Conservation (phyloP, 92 coral and sea anemone species). For the Nematostella vectensis region DNA sequence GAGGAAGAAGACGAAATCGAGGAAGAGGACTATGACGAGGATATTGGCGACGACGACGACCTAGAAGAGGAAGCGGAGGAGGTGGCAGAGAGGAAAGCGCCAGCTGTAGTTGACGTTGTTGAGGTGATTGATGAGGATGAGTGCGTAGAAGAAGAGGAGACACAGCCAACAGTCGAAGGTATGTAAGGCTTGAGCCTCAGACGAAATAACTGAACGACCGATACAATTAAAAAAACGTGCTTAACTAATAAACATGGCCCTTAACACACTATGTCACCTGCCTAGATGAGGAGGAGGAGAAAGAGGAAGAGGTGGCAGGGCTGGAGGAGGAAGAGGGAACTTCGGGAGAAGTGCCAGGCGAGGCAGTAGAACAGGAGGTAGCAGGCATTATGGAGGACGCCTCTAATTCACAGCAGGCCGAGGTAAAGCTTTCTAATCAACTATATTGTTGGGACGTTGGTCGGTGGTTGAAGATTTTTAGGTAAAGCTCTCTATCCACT, state of each 20-base stretch:
- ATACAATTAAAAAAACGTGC: too few species aligned
- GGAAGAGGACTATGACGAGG: slow-evolving; percentile 32
- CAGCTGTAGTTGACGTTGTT: slow-evolving; percentile 31
- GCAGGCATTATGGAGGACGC: slow-evolving; percentile 1
- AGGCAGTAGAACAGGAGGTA: background rate
- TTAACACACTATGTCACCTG: too few species aligned
- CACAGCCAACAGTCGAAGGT: background rate
- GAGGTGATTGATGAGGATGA: slow-evolving; percentile 71
- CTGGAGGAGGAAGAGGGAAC: slow-evolving; percentile 18
- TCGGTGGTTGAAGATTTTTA: too few species aligned
- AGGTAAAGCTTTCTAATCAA: too few species aligned
- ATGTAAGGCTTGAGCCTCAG: too few species aligned
- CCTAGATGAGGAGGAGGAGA: slow-evolving; percentile 66
- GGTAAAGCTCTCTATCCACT: slow-evolving; percentile 14
- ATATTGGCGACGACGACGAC: slow-evolving; percentile 29
- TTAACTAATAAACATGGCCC: too few species aligned
- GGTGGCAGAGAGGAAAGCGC: slow-evolving; percentile 6
- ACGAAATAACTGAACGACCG: slow-evolving; percentile 6
- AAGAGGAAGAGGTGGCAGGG: slow-evolving; percentile 31
- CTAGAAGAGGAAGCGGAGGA: slow-evolving; percentile 1
- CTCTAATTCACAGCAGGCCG: slow-evolving; percentile 7
- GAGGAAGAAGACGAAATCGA: slow-evolving; percentile 34
- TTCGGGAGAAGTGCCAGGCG: slow-evolving; percentile 2
- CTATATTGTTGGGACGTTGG: too few species aligned
- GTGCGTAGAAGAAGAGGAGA: background rate